Evolutionary conservation across 2,888 invertebrate genomes (phyloP), one percentile per base, ranked within the genome.

Genomic region (Homarus gammarus): DNA sequence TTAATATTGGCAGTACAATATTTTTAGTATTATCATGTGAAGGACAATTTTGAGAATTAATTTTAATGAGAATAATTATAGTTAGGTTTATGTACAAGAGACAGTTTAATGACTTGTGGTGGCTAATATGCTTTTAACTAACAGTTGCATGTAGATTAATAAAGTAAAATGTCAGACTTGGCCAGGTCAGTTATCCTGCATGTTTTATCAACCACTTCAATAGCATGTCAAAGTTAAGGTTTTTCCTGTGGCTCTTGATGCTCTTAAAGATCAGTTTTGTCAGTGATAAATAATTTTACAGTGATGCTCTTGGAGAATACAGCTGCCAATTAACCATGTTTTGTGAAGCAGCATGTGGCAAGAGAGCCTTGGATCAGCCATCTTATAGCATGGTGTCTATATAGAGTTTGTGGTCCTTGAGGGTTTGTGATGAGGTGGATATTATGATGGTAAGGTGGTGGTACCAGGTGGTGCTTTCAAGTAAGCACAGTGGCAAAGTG

Each of bases 401-500:
- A 44, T 5, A 8, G 44, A 44, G 3, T 27, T 64, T 64, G n/a
- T 64, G 64, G 64, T 64, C 64, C 64, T 27, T 64, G 64, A 64
- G 64, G 64, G 64, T 64, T 64, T 64, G 3, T 64, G 27, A 27
- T 64, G 64, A 64, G 64, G 64, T 64, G 27, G 27, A 27, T 27
- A 27, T 64, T 27, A 27, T 64, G 64, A 56, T 56, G 56, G 56
- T 56, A 56, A 56, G 56, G 56, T 56, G 56, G 27, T 64, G 64
- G 64, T 64, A 64, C 64, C 64, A 64, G 64, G 5, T 27, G n/a
- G 64, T 64, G 27, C 27, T 64, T 64, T 27, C 5, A 27, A 64
- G 27, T 64, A 27, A 64, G 64, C 64, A 64, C 27, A 27, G 64
- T 64, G 64, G 64, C 64, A 64, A 5, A 64, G 27, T 64, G 64